Conservation (phyloP, 1,140 invertebrate species). For the Pinna nobilis region DNA sequence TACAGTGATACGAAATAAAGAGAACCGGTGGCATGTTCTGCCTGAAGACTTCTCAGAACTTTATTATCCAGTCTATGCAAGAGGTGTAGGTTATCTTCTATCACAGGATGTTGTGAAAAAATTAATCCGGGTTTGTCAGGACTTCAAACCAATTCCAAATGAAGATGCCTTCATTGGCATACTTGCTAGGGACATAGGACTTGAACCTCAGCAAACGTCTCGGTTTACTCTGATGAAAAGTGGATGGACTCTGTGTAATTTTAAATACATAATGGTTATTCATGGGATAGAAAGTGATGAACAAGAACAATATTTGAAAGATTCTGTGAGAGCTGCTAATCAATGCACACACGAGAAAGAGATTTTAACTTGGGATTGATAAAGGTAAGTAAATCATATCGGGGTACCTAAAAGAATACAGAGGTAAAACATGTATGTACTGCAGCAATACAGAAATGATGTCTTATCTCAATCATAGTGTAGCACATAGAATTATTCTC, state of each 20-base stretch:
- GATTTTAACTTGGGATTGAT: too few relatives aligned
- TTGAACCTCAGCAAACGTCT: conserved; percentile 48
- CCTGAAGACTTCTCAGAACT: conserved; percentile 44
- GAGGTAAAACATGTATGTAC: too few relatives aligned
- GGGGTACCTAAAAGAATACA: too few relatives aligned
- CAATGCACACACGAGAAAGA: too few relatives aligned
- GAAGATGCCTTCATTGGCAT: conserved; percentile 67
- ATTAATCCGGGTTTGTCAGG: conserved; percentile 50
- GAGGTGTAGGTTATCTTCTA: conserved; percentile 62
- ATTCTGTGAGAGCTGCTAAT: conserved; percentile 43
- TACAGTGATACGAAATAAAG: conserved; percentile 49
- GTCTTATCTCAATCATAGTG: too few relatives aligned
- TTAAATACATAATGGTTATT: conserved; percentile 57
- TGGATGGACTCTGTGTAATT: conserved; percentile 62
- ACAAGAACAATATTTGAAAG: conserved; percentile 45
- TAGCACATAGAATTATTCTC: too few relatives aligned
- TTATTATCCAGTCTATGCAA: conserved; percentile 61
- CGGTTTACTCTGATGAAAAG: conserved; percentile 54
- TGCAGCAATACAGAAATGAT: too few relatives aligned
- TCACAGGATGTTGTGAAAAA: conserved; percentile 57
- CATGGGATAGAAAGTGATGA: conserved; percentile 48
- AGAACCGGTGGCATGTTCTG: conserved; percentile 56
- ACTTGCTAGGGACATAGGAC: conserved; percentile 45
- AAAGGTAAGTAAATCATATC: too few relatives aligned
- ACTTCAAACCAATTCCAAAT: conserved; percentile 55